A percentile compares a stretch with the other conserved stretches of the same genome.
Conservation (phyloP, 2,888 invertebrate species). For the Pasiphila rectangulata region DNA sequence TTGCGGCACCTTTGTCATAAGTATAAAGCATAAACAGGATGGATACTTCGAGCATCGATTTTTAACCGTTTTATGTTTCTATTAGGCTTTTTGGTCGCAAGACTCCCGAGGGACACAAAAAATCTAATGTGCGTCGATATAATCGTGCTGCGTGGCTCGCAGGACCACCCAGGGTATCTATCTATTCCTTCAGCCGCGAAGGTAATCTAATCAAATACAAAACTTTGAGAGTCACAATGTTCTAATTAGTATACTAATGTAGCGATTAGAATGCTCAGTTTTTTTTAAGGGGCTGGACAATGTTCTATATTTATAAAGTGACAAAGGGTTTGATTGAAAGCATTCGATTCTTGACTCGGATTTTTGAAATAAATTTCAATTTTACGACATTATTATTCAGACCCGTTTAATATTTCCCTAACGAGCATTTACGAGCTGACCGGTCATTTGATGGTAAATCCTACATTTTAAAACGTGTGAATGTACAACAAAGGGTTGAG, state of each 20-base stretch:
- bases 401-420: slow-evolving; percentile 52
- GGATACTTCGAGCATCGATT: slow-evolving; percentile 23
- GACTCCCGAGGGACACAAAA: slow-evolving; percentile 48
- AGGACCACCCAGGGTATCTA: slow-evolving; percentile 58
- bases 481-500: slow-evolving; percentile 62
- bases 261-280: slow-evolving; percentile 38
- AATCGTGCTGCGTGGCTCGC: slow-evolving; percentile 45
- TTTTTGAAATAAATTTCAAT: slow-evolving; percentile 55
- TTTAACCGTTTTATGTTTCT: slow-evolving; percentile 42
- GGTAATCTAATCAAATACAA: slow-evolving; percentile 47
- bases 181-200: slow-evolving; percentile 48
- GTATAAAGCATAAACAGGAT: slow-evolving; percentile 20
- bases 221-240: slow-evolving; percentile 48
- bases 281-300: slow-evolving; percentile 15
- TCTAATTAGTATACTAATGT: slow-evolving; percentile 44
- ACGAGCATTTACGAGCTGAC: slow-evolving; percentile 65
- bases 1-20: slow-evolving; percentile 23
- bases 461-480: slow-evolving; percentile 74
- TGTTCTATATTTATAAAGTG: slow-evolving; percentile 22
- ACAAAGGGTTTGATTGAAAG: slow-evolving; percentile 28
- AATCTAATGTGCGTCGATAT: slow-evolving; percentile 55
- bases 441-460: slow-evolving; percentile 62
- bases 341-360: slow-evolving; percentile 14
- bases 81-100: slow-evolving; percentile 48
- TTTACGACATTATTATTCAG: slow-evolving; percentile 75